Evolutionary conservation across 2,797 vertebrate genomes (phyloP).

Genomic region (Syndactyla subalaris): DNA sequence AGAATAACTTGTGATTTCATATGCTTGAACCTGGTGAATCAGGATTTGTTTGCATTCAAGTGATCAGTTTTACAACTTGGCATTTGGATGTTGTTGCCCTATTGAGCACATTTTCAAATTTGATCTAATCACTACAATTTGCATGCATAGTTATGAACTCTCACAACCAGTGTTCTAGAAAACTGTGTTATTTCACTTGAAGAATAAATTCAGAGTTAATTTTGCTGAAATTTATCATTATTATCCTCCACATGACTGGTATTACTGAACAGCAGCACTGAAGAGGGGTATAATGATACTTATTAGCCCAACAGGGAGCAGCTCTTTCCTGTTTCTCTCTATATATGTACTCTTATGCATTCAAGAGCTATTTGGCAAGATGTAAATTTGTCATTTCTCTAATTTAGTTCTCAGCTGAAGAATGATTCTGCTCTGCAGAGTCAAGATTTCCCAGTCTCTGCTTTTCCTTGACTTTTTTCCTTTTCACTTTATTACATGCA

Average conservation of each 20-base stretch:
- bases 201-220: constrained; percentile 18
- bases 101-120: background rate
- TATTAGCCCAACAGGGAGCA: background rate
- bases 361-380: background rate
- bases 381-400: background rate
- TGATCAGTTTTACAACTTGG: background rate
- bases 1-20: background rate
- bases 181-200: constrained; percentile 13
- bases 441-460: background rate
- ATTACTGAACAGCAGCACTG: background rate
- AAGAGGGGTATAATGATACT: constrained; percentile 9
- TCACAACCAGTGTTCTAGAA: background rate
- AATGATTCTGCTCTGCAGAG: background rate
- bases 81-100: background rate
- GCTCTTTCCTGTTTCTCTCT: background rate
- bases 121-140: background rate
- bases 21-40: background rate
- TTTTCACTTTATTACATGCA: background rate
- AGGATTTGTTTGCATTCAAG: background rate
- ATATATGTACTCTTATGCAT: background rate
- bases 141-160: background rate
- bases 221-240: constrained; percentile 30
- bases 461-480: background rate
- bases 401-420: background rate
- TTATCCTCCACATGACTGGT: background rate